phyloP scores from a whole-genome alignment of 2,797 vertebrate species.

The Phalanger gymnotis region DNA sequence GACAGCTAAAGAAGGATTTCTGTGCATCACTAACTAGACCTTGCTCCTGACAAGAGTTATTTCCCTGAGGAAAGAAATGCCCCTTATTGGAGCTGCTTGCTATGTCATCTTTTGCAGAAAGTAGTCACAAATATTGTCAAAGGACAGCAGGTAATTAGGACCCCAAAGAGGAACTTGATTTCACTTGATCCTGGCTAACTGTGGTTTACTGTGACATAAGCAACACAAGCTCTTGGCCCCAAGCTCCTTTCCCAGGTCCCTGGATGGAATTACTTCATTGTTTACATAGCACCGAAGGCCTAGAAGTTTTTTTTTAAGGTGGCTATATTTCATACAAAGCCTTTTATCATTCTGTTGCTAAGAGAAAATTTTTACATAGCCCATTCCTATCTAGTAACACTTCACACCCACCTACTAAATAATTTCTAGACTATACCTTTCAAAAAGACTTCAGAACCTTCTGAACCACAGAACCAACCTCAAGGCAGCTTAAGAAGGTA shows the following conservation, averaged over 20 bases:
- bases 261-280: conserved; percentile 64
- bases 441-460: conserved; percentile 32
- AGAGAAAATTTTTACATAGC: conserved; percentile 28
- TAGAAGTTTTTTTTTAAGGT: conserved; percentile 42
- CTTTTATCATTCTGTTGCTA: conserved; percentile 20
- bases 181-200: conserved; percentile 31
- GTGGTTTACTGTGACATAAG: conserved; percentile 34
- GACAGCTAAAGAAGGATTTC: conserved; percentile 28
- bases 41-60: conserved; percentile 18
- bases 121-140: background rate
- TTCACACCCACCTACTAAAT: conserved; percentile 31
- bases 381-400: conserved; percentile 46
- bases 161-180: conserved; percentile 41
- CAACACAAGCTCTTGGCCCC: conserved; percentile 33
- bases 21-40: background rate
- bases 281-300: conserved; percentile 65
- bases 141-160: background rate
- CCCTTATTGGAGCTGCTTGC: conserved; percentile 3
- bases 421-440: conserved; percentile 47
- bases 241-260: conserved; percentile 47
- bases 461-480: conserved; percentile 34
- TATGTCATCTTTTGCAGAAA: background rate
- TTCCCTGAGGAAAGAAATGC: background rate
- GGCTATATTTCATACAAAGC: conserved; percentile 32
- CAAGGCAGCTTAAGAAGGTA: conserved; percentile 57